Evolutionary conservation across 2,888 invertebrate genomes (phyloP).

Genomic region (Drosophila fungiperda): DNA sequence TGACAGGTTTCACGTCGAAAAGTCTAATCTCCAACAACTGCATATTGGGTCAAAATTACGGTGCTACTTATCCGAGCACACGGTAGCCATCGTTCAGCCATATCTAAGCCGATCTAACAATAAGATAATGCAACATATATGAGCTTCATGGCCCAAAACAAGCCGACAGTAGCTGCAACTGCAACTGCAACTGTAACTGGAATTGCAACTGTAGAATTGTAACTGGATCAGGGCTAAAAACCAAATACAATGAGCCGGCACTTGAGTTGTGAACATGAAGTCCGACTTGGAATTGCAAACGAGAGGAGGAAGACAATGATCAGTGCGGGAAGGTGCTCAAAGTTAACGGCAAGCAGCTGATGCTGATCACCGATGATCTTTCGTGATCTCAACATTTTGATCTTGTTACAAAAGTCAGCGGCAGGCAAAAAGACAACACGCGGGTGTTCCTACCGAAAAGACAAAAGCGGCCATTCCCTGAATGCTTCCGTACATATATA

Average conservation of each 20-base stretch:
- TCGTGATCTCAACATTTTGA: slow-evolving; percentile 67
- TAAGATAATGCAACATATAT: slow-evolving; percentile 77
- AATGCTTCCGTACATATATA: slow-evolving; percentile 7
- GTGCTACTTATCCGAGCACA: slow-evolving; percentile 18
- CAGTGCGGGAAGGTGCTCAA: slow-evolving; percentile 51
- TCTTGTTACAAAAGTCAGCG: slow-evolving; percentile 76
- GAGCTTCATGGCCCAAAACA: slow-evolving; percentile 72
- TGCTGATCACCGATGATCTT: slow-evolving; percentile 48
- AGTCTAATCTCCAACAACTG: slow-evolving; percentile 48
- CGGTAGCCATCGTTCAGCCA: slow-evolving; percentile 61
- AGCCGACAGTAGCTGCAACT: slow-evolving; percentile 43
- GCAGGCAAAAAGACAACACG: slow-evolving; percentile 54
- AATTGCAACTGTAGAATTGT: slow-evolving; percentile 15
- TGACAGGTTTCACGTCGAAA: slow-evolving; percentile 4
- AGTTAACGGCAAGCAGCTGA: slow-evolving; percentile 61
- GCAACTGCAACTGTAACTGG: not conserved
- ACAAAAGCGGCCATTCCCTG: slow-evolving; percentile 21
- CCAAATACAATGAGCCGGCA: slow-evolving; percentile 45
- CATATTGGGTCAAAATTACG: slow-evolving; percentile 31
- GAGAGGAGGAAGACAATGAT: slow-evolving; percentile 29
- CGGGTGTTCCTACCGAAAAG: slow-evolving; percentile 65
- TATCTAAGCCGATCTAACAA: slow-evolving; percentile 71
- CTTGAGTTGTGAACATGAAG: slow-evolving; percentile 47
- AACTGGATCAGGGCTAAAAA: slow-evolving; percentile 64
- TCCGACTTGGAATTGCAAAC: slow-evolving; percentile 2